A percentile compares a stretch with the other conserved stretches of the same genome.
Evolutionary conservation across 2,113 vertebrate genomes (phyloP).

Genomic region (Platichthys stellatus): DNA sequence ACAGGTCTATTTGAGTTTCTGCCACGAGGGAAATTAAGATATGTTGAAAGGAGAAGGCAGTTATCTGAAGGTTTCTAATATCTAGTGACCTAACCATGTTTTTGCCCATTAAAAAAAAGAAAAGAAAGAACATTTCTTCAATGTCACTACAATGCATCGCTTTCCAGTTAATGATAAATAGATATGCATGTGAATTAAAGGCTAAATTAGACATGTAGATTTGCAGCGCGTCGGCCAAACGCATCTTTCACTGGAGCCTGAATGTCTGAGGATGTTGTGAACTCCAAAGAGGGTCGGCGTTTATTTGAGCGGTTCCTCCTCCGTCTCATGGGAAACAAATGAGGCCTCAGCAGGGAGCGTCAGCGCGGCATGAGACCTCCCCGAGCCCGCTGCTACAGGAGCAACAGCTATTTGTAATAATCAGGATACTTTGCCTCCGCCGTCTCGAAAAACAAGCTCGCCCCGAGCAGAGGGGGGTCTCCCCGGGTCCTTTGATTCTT

Average conservation of each 20-base stretch:
- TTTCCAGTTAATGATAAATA: too few relatives aligned
- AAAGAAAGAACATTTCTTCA: too few relatives aligned
- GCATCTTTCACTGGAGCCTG: constrained; percentile 9
- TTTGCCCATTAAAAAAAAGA: too few relatives aligned
- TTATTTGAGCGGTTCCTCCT: constrained; percentile 25
- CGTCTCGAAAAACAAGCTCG: constrained; percentile 42
- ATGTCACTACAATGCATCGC: too few relatives aligned
- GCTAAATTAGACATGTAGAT: too few relatives aligned
- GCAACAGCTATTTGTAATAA: constrained; percentile 47
- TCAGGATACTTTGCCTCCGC: constrained; percentile 44
- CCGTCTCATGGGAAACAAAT: constrained; percentile 50
- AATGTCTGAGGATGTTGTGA: constrained; percentile 41
- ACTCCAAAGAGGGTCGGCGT: constrained; percentile 23
- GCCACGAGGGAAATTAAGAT: neutral
- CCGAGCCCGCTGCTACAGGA: constrained; percentile 4
- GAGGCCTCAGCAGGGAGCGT: constrained; percentile 51
- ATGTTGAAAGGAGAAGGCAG: neutral
- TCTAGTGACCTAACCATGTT: too few relatives aligned
- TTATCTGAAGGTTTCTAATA: too few relatives aligned
- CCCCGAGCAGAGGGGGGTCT: constrained; percentile 43
- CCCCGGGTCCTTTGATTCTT: constrained; percentile 59
- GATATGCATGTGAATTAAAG: too few relatives aligned
- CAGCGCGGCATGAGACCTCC: constrained; percentile 22
- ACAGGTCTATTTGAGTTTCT: neutral
- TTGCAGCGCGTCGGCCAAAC: neutral